phyloP scores from a whole-genome alignment of 2,797 vertebrate species.

The Bufotes viridis region DNA sequence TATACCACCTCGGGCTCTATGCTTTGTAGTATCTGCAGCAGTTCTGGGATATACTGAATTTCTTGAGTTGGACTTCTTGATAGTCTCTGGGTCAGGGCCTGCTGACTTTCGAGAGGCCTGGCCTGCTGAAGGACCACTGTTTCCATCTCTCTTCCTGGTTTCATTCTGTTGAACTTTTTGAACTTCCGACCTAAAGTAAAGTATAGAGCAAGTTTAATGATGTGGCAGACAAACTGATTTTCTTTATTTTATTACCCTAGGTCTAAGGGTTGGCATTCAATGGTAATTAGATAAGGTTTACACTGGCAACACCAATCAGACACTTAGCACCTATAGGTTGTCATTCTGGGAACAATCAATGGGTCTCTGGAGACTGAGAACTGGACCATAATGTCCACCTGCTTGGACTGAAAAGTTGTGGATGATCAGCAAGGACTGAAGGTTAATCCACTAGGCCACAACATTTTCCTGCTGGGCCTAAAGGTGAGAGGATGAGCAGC shows the following conservation, averaged over 20 bases:
- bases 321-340: too few species aligned
- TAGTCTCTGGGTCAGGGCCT: conserved; percentile 77
- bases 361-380: too few species aligned
- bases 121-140: conserved; percentile 72
- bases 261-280: too few species aligned
- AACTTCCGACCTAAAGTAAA: conserved; percentile 87
- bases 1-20: conserved; percentile 92
- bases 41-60: conserved; percentile 83
- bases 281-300: too few species aligned
- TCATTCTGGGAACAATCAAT: too few species aligned
- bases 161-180: conserved; percentile 91
- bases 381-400: too few species aligned
- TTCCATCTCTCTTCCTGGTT: conserved; percentile 82
- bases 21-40: conserved; percentile 87
- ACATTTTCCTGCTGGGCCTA: background rate
- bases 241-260: too few species aligned
- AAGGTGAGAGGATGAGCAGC: background rate
- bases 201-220: conserved; percentile 16
- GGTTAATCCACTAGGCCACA: too few species aligned
- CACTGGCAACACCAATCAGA: too few species aligned
- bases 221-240: too few species aligned
- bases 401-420: too few species aligned
- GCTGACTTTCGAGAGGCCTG: conserved; percentile 70
- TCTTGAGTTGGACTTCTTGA: conserved; percentile 83
- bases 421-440: too few species aligned